These are phyloP conservation scores for Epinephelus moara DNA, from an alignment of 2,113 vertebrate genomes.

Conservation along the genomic window DNA sequence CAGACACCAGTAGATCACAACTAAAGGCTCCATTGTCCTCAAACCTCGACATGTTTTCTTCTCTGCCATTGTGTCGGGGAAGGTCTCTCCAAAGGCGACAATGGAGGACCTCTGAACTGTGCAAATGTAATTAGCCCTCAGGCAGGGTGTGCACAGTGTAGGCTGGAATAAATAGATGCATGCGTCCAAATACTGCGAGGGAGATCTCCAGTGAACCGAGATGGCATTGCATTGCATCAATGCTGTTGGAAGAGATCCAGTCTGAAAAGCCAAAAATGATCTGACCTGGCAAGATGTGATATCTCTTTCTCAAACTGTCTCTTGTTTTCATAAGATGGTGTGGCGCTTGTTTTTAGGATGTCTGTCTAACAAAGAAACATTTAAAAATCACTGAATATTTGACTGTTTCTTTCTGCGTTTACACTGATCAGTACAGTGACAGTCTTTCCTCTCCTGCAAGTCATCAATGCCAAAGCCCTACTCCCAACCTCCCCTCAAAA, in stretches of 20 bases:
- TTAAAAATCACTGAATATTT: neutral
- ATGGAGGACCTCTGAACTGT: conserved; percentile 58
- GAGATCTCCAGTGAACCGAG: conserved; percentile 64
- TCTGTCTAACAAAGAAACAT: conserved; percentile 16
- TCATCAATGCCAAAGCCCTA: too few species aligned
- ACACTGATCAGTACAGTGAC: neutral
- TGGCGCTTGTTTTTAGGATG: neutral
- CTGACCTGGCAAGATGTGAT: conserved; percentile 33
- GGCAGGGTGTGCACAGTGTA: conserved; percentile 59
- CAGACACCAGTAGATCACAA: conserved; percentile 4
- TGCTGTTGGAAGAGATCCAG: conserved; percentile 35
- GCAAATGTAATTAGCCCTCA: conserved; percentile 65
- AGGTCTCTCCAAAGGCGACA: conserved; percentile 45
- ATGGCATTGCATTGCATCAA: conserved; percentile 49
- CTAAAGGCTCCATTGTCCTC: conserved; percentile 9
- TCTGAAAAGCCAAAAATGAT: conserved; percentile 47
- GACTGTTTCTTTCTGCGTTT: neutral
- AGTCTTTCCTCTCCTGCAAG: neutral
- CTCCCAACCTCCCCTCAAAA: too few species aligned
- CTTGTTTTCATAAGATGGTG: neutral
- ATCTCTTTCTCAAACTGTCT: conserved; percentile 3
- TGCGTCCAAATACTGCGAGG: conserved; percentile 43
- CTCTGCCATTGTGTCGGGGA: neutral
- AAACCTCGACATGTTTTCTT: conserved; percentile 17
- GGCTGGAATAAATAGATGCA: conserved; percentile 60